These are phyloP conservation scores for Nanger granti DNA, from an alignment of 2,113 vertebrate genomes.

Conservation along the genomic window DNA sequence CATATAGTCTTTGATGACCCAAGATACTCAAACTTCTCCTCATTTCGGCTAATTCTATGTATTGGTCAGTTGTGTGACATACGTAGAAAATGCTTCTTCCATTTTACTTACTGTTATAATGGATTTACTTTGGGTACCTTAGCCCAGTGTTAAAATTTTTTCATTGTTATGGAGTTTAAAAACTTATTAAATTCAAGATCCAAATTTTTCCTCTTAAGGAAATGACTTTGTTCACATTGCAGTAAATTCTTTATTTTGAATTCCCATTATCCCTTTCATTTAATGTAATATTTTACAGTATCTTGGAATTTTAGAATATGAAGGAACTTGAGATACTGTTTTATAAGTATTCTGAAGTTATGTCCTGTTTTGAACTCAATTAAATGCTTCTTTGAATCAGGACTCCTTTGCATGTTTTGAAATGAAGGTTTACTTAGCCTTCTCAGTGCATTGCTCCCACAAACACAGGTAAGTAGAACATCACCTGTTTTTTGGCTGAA, in stretches of 20 bases:
- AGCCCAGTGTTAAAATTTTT: background rate
- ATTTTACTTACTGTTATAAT: background rate
- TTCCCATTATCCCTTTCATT: background rate
- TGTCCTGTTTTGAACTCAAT: background rate
- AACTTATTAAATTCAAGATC: background rate
- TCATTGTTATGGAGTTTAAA: background rate
- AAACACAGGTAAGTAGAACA: background rate
- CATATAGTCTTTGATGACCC: background rate
- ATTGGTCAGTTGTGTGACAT: background rate
- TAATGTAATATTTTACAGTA: slow-evolving; percentile 7
- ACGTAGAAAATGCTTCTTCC: background rate
- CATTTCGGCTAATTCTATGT: background rate
- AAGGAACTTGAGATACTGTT: slow-evolving; percentile 6
- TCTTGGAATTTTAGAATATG: slow-evolving; percentile 22
- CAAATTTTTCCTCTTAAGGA: background rate
- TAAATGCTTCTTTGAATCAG: background rate
- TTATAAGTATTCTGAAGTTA: slow-evolving; percentile 4
- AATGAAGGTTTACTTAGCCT: background rate
- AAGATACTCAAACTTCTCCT: background rate
- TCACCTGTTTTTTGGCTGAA: background rate
- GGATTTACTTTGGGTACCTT: background rate
- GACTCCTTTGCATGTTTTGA: background rate
- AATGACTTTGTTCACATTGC: background rate
- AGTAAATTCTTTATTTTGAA: slow-evolving; percentile 1
- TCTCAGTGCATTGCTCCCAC: background rate